phyloP scores from a whole-genome alignment of 2,113 vertebrate species.

The Mastomys natalensis region DNA sequence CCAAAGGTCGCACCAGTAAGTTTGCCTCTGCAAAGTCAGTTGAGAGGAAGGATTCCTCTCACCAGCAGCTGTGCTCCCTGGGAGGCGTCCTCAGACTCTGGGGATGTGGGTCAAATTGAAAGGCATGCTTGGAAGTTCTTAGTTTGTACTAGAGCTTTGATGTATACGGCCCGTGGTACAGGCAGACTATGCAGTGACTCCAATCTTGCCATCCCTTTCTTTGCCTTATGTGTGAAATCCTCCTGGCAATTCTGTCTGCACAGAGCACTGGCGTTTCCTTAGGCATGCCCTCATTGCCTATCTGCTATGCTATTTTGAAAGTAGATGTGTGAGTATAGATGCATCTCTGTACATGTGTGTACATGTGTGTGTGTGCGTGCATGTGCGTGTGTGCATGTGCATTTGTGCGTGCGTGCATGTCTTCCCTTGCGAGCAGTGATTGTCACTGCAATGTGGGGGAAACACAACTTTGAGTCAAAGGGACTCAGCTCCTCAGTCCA shows the following conservation, averaged over 20 bases:
- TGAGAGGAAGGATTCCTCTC: background rate
- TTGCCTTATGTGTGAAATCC: background rate
- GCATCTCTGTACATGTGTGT: background rate
- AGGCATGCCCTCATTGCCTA: background rate
- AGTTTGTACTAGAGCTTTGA: background rate
- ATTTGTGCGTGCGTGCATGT: background rate
- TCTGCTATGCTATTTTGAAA: background rate
- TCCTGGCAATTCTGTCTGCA: background rate
- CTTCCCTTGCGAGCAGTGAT: background rate
- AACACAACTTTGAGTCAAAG: background rate
- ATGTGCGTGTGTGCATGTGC: accelerated
- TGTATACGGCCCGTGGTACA: no score
- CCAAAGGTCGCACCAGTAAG: background rate
- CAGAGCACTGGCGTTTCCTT: accelerated
- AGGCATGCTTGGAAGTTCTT: background rate
- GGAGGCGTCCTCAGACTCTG: background rate
- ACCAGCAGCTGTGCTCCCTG: background rate
- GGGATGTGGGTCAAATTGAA: background rate
- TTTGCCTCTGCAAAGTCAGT: background rate
- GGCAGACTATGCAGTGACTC: background rate
- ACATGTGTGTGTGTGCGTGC: no score
- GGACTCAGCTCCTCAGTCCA: background rate
- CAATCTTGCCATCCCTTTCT: background rate
- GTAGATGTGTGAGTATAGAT: background rate
- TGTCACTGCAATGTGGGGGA: background rate